Conservation (phyloP, 2,113 vertebrate species). For the Gymnarchus niloticus region DNA sequence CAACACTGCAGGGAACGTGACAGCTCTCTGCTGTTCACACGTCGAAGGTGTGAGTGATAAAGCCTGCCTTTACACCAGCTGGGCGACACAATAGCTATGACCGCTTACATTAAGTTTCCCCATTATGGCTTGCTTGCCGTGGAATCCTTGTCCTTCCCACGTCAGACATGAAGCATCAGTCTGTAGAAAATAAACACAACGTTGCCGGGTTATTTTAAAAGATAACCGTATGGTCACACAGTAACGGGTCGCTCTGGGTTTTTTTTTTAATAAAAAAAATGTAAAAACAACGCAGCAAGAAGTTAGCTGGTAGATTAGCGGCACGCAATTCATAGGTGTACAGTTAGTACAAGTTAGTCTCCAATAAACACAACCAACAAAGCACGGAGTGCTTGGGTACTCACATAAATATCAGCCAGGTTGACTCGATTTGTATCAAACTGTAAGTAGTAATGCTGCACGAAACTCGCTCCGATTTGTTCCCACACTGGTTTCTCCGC, state of each 20-base stretch:
- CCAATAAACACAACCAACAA: no score
- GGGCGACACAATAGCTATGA: no score
- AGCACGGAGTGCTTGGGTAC: constrained; percentile 20
- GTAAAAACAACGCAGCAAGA: no score
- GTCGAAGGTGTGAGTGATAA: no score
- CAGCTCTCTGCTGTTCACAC: no score
- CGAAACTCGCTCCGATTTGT: constrained; percentile 58
- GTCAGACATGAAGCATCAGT: constrained; percentile 57
- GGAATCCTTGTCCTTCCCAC: constrained; percentile 60
- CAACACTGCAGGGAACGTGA: no score
- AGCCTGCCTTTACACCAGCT: neutral
- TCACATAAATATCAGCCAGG: constrained; percentile 60
- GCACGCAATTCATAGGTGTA: no score
- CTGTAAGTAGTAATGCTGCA: constrained; percentile 58
- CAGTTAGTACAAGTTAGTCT: no score
- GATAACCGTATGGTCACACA: neutral
- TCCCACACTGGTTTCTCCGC: constrained; percentile 61
- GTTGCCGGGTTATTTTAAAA: neutral
- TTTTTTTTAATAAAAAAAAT: no score
- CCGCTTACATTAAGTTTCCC: constrained; percentile 55
- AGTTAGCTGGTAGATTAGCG: neutral
- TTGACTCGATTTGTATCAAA: constrained; percentile 55
- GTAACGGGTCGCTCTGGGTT: neutral
- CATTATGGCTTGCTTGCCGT: constrained; percentile 56
- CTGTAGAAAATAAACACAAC: constrained; percentile 25